Conservation (phyloP, 2,797 vertebrate species). For the Etheostoma nigrum region DNA sequence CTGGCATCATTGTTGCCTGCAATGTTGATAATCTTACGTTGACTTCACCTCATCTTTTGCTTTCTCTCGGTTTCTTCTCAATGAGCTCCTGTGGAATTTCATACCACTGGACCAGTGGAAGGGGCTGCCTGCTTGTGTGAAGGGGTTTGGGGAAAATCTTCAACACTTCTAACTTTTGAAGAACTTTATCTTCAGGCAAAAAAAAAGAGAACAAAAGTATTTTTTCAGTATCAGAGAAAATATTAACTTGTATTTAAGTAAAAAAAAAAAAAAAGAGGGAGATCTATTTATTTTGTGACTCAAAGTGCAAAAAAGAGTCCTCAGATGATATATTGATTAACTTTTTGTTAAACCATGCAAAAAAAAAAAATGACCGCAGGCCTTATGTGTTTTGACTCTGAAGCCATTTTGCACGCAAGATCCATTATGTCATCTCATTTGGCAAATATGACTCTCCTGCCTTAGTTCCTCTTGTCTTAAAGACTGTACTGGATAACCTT, state of each 20-base stretch:
- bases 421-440: conserved; percentile 65
- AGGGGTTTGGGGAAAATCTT: conserved; percentile 48
- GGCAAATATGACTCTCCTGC: conserved; percentile 47
- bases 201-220: conserved; percentile 67
- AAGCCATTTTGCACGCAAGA: conserved; percentile 91
- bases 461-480: conserved; percentile 55
- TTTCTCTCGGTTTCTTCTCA: conserved; percentile 41
- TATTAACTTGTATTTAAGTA: conserved; percentile 85
- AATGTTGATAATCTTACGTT: conserved; percentile 57
- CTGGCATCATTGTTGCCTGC: conserved; percentile 64
- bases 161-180: conserved; percentile 72
- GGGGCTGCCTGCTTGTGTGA: conserved; percentile 71
- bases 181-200: conserved; percentile 74
- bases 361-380: conserved; percentile 82
- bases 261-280: conserved; percentile 75
- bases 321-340: conserved; percentile 79
- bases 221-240: conserved; percentile 82
- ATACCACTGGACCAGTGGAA: conserved; percentile 68
- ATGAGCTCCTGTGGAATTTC: conserved; percentile 63
- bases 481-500: conserved; percentile 48
- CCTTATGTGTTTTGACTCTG: conserved; percentile 89
- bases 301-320: conserved; percentile 73
- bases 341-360: conserved; percentile 84
- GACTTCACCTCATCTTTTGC: conserved; percentile 48
- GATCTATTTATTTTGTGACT: conserved; percentile 86